Conservation (phyloP, 2,113 vertebrate species). For the Arvicanthis niloticus region DNA sequence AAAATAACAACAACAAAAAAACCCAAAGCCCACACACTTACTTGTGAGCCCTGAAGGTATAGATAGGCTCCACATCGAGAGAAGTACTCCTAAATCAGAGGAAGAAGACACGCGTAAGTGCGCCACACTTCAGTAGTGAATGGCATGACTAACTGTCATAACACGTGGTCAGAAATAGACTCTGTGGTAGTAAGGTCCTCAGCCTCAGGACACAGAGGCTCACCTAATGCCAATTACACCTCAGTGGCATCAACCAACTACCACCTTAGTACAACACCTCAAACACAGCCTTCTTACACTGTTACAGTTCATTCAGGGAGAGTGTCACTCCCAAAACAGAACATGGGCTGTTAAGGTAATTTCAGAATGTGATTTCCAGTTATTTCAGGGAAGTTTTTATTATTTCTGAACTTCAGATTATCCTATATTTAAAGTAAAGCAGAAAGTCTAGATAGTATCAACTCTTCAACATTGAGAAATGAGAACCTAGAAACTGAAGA, state of each 20-base stretch:
- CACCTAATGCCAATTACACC: background rate
- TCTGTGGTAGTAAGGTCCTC: background rate
- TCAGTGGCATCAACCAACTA: background rate
- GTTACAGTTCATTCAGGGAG: background rate
- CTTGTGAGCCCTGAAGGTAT: constrained; percentile 99
- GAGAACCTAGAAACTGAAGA: too few relatives aligned
- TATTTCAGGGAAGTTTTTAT: constrained; percentile 11
- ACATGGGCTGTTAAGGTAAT: background rate
- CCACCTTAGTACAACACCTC: background rate
- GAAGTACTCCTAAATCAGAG: constrained; percentile 93
- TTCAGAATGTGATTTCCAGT: constrained; percentile 54
- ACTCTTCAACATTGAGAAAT: constrained; percentile 8
- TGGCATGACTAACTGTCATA: background rate
- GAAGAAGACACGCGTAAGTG: constrained; percentile 63
- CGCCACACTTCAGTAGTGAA: background rate
- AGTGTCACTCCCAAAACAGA: background rate
- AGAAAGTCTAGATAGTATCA: constrained; percentile 12
- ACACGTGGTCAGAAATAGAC: constrained; percentile 50
- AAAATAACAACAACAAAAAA: too few relatives aligned
- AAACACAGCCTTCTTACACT: background rate
- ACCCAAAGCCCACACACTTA: constrained; percentile 83
- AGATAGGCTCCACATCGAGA: constrained; percentile 98
- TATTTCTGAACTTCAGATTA: constrained; percentile 46
- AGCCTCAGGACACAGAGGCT: background rate
- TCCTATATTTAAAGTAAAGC: constrained; percentile 57